These are phyloP conservation scores for Glossophaga mutica DNA, from an alignment of 2,797 vertebrate species.

Conservation along the genomic window DNA sequence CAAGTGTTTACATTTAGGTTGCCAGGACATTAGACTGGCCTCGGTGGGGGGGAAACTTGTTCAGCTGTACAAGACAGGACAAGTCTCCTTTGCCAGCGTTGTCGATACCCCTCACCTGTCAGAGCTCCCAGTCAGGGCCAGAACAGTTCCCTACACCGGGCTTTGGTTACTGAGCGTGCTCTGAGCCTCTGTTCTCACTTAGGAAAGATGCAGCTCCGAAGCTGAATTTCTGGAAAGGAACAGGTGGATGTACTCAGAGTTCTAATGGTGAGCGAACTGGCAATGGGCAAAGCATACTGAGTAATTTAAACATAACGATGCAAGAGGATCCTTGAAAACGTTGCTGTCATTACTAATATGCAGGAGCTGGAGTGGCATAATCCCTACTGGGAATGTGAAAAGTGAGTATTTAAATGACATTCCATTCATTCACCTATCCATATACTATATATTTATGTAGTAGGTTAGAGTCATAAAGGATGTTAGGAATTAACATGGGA, in stretches of 20 bases:
- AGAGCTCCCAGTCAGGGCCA: background rate
- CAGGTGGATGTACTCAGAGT: background rate
- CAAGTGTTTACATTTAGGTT: background rate
- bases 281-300: background rate
- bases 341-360: background rate
- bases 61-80: background rate
- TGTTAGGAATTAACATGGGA: background rate
- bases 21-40: background rate
- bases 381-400: background rate
- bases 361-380: background rate
- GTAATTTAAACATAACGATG: background rate
- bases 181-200: background rate
- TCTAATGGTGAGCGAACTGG: background rate
- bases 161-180: background rate
- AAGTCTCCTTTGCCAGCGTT: background rate
- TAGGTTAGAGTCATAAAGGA: background rate
- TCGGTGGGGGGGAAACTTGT: background rate
- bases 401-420: background rate
- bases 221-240: background rate
- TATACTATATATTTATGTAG: background rate
- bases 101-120: constrained; percentile 37
- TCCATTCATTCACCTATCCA: background rate
- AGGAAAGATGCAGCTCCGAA: background rate
- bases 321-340: background rate
- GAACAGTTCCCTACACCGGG: background rate